These are phyloP conservation scores for Sinocyclocheilus anophthalmus DNA, from an alignment of 2,113 vertebrate genomes.

Conservation along the genomic window DNA sequence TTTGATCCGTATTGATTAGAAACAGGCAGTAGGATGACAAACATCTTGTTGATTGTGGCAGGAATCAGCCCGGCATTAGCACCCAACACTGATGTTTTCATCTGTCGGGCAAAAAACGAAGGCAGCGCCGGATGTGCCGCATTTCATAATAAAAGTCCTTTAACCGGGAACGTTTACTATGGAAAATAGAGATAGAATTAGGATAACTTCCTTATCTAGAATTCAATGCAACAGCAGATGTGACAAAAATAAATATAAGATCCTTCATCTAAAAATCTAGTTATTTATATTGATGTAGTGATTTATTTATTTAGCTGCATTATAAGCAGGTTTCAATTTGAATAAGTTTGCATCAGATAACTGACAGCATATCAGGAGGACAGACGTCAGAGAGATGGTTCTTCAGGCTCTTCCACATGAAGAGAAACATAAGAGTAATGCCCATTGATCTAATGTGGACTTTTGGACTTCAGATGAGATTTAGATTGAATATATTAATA, in stretches of 20 bases:
- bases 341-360: constrained; percentile 6
- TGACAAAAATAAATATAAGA: background rate
- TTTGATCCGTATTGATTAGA: background rate
- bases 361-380: background rate
- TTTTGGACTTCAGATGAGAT: background rate
- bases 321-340: background rate
- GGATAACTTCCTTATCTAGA: background rate
- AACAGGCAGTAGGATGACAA: background rate
- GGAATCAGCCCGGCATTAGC: constrained; percentile 28
- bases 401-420: background rate
- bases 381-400: background rate
- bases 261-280: background rate
- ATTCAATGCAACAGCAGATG: background rate
- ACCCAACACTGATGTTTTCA: constrained; percentile 27
- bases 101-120: constrained; percentile 23
- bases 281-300: background rate
- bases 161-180: background rate
- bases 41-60: constrained; percentile 32
- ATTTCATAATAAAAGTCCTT: constrained; percentile 32
- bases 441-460: background rate
- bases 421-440: background rate
- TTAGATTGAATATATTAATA: background rate
- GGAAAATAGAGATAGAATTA: background rate
- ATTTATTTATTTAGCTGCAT: background rate
- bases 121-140: constrained; percentile 17